Evolutionary conservation across 37 sponge, comb jelly and placozoan genomes (phyloP), one percentile per base, ranked within the genome.

Genomic region (Amphimedon queenslandica): DNA sequence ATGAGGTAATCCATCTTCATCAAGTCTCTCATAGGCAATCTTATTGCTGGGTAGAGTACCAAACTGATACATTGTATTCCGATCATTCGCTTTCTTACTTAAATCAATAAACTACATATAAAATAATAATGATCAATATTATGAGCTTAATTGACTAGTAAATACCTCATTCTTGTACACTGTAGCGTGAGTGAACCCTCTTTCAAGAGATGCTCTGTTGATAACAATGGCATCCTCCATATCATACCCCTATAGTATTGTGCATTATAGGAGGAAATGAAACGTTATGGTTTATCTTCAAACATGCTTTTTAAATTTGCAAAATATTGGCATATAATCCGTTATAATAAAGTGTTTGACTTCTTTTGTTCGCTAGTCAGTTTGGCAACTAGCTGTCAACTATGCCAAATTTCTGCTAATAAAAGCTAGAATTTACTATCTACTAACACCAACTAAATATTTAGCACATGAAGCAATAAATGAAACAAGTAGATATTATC

Each of bases 151-250:
- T 16, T 10, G 4, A 4, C 60, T 37, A 30, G 28, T 37, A 67
- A 55, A 41, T 39, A 91, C 92, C 77, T 90, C 88, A 75, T 72
- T 65, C 80, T 94, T 98, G 74, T 92, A 92, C 64, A 98, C 77
- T 67, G 75, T 84, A 58, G 86, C 99, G 69, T 94, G 87, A 24
- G 90, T 88, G 66, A 98, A 92, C 20, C 99, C 99, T 81, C 99
- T 74, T 67, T 98, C 95, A 30, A 73, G 66, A n/a, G 99, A 89
- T 0, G 79, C 74, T 77, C 94, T 98, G 79, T 94, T 98, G 23
- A 98, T 77, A n/a, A 98, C 92, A 90, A 98, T 92, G 27, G 99
- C 99, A 84, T 98, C 99, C 55, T 98, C 99, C 99, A 98, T 98
- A 56, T 98, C 99, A 78, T 94, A 98, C 2, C 99, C 99, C 90